Conservation (phyloP, 64 coral and sea anemone genomes). For the Actinia tenebrosa region DNA sequence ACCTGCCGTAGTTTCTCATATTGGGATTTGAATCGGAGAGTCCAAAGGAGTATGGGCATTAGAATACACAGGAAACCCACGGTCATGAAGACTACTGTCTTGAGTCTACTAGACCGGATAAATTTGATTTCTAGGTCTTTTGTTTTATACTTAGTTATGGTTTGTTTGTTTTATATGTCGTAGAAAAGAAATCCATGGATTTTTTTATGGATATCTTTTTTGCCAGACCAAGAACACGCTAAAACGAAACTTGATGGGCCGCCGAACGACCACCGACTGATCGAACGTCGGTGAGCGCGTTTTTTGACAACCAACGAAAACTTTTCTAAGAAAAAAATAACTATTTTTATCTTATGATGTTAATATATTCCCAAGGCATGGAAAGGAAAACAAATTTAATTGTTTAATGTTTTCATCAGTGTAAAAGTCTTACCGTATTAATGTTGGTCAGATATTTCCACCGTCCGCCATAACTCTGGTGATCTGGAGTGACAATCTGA, state of each 20-base stretch:
- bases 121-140: no score
- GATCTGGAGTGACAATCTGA: conserved; percentile 11
- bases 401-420: no score
- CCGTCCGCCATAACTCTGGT: conserved; percentile 34
- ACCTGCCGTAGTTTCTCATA: conserved; percentile 23
- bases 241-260: no score
- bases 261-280: no score
- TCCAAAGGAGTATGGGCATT: not conserved
- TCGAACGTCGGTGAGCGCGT: not conserved
- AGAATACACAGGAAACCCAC: not conserved
- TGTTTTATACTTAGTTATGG: no score
- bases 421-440: conserved; percentile 46
- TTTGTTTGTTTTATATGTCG: no score
- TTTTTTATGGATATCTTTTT: no score
- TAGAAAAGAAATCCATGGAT: no score
- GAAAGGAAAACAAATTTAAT: not conserved
- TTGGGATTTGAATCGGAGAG: not conserved
- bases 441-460: conserved; percentile 39
- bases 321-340: not conserved
- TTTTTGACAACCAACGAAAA: not conserved
- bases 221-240: not conserved
- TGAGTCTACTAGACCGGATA: no score
- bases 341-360: no score
- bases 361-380: not conserved
- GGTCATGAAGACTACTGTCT: not conserved